These are phyloP conservation scores for Torymus aiolomorphi DNA, from an alignment of 2,888 invertebrate genomes.

Conservation along the genomic window DNA sequence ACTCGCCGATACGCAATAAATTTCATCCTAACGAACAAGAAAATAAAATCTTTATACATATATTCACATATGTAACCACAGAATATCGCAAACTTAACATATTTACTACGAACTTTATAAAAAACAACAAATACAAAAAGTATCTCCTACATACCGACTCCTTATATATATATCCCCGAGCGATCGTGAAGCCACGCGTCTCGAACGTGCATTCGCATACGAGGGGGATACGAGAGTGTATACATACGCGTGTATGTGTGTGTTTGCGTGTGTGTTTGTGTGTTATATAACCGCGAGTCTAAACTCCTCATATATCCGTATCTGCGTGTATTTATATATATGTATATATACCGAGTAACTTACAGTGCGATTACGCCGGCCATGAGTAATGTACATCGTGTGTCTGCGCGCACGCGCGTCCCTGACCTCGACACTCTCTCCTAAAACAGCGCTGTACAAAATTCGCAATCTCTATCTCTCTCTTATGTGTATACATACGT, in stretches of 20 bases:
- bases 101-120: too few relatives aligned
- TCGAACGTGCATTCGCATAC: slow-evolving; percentile 11
- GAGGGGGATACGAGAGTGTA: not conserved
- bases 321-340: slow-evolving; percentile 5
- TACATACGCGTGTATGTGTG: not conserved
- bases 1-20: too few relatives aligned
- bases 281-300: slow-evolving; percentile 6
- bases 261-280: too few relatives aligned
- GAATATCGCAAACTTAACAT: too few relatives aligned
- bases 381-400: slow-evolving; percentile 50
- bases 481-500: slow-evolving; percentile 35
- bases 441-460: slow-evolving; percentile 36
- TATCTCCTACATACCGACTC: not conserved
- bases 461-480: not conserved
- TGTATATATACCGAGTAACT: slow-evolving; percentile 17
- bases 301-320: slow-evolving; percentile 3
- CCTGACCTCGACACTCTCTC: too few relatives aligned
- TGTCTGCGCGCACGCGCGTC: not conserved
- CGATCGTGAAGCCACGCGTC: slow-evolving; percentile 5
- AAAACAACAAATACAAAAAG: not conserved
- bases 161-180: slow-evolving; percentile 22
- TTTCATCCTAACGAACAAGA: too few relatives aligned
- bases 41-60: too few relatives aligned
- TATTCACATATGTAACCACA: too few relatives aligned
- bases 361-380: slow-evolving; percentile 26